phyloP scores from a whole-genome alignment of 1,140 invertebrate species.

The Drosophila subpulchrella region DNA sequence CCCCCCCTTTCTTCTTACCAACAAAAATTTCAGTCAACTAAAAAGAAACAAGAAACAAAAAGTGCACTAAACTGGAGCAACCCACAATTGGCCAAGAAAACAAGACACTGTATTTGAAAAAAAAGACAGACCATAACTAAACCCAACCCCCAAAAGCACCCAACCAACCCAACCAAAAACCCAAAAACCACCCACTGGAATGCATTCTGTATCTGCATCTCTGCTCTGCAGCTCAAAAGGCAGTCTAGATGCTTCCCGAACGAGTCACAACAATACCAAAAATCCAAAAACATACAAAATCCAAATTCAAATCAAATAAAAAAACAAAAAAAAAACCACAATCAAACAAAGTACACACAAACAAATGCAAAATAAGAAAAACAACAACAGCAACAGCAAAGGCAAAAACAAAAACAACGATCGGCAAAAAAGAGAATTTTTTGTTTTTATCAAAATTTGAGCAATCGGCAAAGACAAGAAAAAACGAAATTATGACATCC shows the following conservation, averaged over 20 bases:
- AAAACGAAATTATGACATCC: slow-evolving; percentile 82
- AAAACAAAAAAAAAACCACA: slow-evolving; percentile 10
- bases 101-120: slow-evolving; percentile 5
- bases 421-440: slow-evolving; percentile 51
- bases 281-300: slow-evolving; percentile 48
- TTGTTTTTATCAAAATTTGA: slow-evolving; percentile 53
- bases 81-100: slow-evolving; percentile 30
- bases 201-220: slow-evolving; percentile 29
- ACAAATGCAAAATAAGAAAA: slow-evolving; percentile 17
- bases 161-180: not conserved
- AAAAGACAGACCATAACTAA: slow-evolving; percentile 8
- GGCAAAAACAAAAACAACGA: slow-evolving; percentile 20
- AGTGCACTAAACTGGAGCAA: slow-evolving; percentile 27
- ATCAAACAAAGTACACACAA: slow-evolving; percentile 13
- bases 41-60: slow-evolving; percentile 3
- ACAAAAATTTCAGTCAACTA: slow-evolving; percentile 8
- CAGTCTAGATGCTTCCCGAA: slow-evolving; percentile 53
- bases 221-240: slow-evolving; percentile 13
- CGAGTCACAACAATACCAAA: slow-evolving; percentile 39
- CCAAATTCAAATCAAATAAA: slow-evolving; percentile 43
- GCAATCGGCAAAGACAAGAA: slow-evolving; percentile 51
- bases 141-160: not conserved
- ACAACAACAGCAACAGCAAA: slow-evolving; percentile 4
- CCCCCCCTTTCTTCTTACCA: not conserved
- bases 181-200: slow-evolving; percentile 10